phyloP scores from a whole-genome alignment of 2,113 vertebrate species.

The Pheucticus melanocephalus region DNA sequence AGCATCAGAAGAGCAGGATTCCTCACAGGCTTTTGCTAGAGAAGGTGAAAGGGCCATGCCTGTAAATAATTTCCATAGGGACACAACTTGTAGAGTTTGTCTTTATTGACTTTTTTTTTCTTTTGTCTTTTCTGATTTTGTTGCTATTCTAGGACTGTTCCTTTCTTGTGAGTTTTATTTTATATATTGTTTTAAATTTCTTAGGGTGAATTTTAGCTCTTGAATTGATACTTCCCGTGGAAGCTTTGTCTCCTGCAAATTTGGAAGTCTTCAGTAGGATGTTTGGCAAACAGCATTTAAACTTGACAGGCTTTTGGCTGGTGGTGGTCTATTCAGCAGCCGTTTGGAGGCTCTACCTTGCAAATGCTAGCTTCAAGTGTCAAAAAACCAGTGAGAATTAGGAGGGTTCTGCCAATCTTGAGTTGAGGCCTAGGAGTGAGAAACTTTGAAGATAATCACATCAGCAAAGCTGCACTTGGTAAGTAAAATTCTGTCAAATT shows the following conservation, averaged over 20 bases:
- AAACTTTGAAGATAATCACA: constrained; percentile 31
- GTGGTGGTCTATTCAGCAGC: not conserved
- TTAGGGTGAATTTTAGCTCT: not conserved
- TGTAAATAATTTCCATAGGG: not conserved
- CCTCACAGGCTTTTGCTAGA: not conserved
- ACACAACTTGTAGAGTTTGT: not conserved
- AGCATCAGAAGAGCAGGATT: constrained; percentile 1
- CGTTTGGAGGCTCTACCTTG: constrained; percentile 17
- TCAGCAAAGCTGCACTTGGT: not conserved
- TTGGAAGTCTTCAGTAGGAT: not conserved
- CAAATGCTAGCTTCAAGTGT: constrained; percentile 45
- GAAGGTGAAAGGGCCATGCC: not conserved
- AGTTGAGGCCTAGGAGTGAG: constrained; percentile 49
- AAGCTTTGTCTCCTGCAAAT: not conserved
- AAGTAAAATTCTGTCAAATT: constrained; percentile 47
- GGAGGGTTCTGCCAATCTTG: constrained; percentile 13
- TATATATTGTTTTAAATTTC: not conserved
- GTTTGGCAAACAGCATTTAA: constrained; percentile 50
- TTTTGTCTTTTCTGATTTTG: not conserved
- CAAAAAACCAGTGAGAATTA: constrained; percentile 18
- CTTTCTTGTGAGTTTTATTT: not conserved
- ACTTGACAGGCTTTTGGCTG: constrained; percentile 15
- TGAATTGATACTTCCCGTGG: not conserved
- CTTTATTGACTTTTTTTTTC: not conserved
- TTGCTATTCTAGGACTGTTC: not conserved